These are phyloP conservation scores for Xenopus borealis DNA, from an alignment of 2,113 vertebrate species.

Conservation along the genomic window DNA sequence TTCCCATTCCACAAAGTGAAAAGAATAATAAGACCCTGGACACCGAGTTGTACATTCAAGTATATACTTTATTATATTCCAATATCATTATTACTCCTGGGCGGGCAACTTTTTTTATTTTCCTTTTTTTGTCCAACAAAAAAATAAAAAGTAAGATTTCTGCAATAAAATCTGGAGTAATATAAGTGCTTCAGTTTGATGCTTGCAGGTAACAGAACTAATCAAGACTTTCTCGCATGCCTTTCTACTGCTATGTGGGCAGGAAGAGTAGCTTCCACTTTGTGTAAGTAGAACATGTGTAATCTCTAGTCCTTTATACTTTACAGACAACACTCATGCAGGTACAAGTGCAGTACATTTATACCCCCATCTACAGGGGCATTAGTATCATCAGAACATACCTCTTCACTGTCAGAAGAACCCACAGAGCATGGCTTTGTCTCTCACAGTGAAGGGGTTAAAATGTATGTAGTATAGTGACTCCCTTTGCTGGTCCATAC, in stretches of 20 bases:
- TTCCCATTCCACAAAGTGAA: no score
- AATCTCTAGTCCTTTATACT: conserved; percentile 18
- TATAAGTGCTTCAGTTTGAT: conserved; percentile 22
- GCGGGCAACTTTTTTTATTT: neutral
- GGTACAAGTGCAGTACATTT: neutral
- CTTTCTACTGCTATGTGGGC: conserved; percentile 12
- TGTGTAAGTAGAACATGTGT: neutral
- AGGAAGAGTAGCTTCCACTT: neutral
- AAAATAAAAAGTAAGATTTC: conserved; percentile 9
- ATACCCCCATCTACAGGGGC: neutral
- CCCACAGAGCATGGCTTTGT: no score
- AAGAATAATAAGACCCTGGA: neutral
- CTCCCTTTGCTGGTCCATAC: no score
- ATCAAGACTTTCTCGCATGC: conserved; percentile 22
- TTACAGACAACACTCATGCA: conserved; percentile 19
- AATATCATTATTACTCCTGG: conserved; percentile 21
- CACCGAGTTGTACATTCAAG: conserved; percentile 13
- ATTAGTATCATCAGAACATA: neutral
- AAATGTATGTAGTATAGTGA: no score
- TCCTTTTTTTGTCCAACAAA: conserved; percentile 40
- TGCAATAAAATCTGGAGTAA: conserved; percentile 29
- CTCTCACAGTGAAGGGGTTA: no score
- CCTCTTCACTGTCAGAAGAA: no score
- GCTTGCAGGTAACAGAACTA: conserved; percentile 11
- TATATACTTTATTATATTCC: conserved; percentile 39